Conservation (phyloP, 2,888 invertebrate species). For the Drosophila hamatofila region DNA sequence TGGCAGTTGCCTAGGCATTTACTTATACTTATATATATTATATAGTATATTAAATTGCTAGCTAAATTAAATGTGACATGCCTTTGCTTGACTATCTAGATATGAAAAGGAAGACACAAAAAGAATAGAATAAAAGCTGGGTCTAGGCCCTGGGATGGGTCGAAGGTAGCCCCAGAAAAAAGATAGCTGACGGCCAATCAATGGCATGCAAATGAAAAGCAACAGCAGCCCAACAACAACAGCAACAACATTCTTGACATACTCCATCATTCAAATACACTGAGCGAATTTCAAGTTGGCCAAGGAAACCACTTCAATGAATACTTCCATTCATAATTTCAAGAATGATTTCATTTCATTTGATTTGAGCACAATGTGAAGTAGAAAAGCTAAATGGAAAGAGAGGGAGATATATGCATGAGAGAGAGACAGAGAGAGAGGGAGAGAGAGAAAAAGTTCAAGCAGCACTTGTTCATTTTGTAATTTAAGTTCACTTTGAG, state of each 20-base stretch:
- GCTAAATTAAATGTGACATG: constrained; percentile 78
- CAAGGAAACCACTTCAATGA: constrained; percentile 15
- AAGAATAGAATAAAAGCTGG: background rate
- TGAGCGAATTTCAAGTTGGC: background rate
- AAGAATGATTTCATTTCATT: constrained; percentile 34
- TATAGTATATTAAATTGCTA: constrained; percentile 66
- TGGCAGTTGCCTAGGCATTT: constrained; percentile 3
- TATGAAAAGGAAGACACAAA: constrained; percentile 29
- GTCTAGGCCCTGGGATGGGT: background rate
- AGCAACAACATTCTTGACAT: constrained; percentile 33
- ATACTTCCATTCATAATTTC: constrained; percentile 17
- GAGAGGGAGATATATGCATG: background rate
- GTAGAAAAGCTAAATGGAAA: background rate
- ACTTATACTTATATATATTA: background rate
- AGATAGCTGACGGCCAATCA: constrained; percentile 43
- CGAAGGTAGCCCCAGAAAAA: constrained; percentile 2
- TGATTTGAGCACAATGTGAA: constrained; percentile 10
- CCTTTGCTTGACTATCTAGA: constrained; percentile 66
- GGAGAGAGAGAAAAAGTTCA: background rate
- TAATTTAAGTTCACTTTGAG: constrained; percentile 10
- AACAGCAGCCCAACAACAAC: constrained; percentile 3
- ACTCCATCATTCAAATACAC: constrained; percentile 27
- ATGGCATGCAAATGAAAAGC: constrained; percentile 54
- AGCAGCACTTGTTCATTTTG: constrained; percentile 22
- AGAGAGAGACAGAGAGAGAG: background rate